A percentile compares a stretch with the other conserved stretches of the same genome.
phyloP scores from a whole-genome alignment of 2,113 vertebrate species.

The Cyanocitta stelleri region DNA sequence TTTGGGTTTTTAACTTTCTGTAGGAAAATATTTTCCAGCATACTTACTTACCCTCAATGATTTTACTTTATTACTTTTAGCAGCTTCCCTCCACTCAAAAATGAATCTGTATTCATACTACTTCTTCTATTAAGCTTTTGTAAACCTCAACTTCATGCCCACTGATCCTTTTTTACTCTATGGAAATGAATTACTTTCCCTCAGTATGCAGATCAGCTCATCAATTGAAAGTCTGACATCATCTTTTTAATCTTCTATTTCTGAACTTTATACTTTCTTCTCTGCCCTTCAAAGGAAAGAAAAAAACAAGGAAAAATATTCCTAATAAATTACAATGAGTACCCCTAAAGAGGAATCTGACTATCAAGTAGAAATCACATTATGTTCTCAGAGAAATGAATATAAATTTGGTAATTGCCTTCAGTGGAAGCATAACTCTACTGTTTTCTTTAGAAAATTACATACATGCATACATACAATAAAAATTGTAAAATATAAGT shows the following conservation, averaged over 20 bases:
- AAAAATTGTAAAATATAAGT: neutral
- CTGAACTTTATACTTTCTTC: neutral
- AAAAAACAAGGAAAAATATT: neutral
- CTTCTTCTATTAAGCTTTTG: constrained; percentile 1
- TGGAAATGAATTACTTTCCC: constrained; percentile 12
- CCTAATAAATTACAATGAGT: neutral
- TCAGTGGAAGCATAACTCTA: neutral
- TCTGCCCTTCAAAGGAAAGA: neutral
- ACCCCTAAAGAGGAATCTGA: neutral
- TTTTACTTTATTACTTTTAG: neutral
- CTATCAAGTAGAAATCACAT: neutral
- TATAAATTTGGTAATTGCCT: neutral
- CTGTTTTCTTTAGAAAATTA: neutral
- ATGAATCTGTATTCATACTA: constrained; percentile 9
- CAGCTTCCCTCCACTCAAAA: neutral
- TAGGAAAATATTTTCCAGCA: neutral
- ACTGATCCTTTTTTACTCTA: neutral
- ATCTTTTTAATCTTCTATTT: constrained; percentile 7
- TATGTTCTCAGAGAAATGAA: neutral
- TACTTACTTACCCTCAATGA: neutral
- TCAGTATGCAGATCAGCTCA: neutral
- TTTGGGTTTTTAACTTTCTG: neutral
- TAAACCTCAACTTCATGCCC: neutral
- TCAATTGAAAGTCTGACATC: neutral
- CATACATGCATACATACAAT: neutral